phyloP scores from a whole-genome alignment of 2,113 vertebrate genomes.

The Chloropsis hardwickii region DNA sequence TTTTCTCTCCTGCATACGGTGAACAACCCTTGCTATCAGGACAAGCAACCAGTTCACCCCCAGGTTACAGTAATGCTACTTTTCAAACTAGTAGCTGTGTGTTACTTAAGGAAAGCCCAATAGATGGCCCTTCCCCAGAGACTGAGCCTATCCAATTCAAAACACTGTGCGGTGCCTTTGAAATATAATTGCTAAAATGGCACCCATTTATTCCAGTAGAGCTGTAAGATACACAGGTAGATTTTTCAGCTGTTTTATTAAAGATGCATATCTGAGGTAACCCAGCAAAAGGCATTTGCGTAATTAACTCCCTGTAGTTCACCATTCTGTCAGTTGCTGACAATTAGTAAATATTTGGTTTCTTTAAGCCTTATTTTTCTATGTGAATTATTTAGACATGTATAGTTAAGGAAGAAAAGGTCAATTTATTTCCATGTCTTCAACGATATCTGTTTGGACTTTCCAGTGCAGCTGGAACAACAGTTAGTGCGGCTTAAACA shows the following conservation, averaged over 20 bases:
- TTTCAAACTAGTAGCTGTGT: not conserved
- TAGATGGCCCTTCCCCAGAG: not conserved
- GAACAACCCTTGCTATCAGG: not conserved
- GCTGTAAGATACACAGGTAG: not conserved
- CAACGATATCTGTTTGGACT: not conserved
- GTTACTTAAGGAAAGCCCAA: not conserved
- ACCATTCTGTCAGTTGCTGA: not conserved
- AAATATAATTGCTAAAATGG: not conserved
- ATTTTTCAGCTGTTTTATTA: slow-evolving; percentile 28
- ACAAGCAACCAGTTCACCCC: not conserved
- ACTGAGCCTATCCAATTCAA: not conserved
- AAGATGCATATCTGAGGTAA: not conserved
- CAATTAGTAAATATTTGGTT: not conserved
- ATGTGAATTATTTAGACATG: not conserved
- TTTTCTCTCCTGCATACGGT: not conserved
- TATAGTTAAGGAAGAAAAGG: not conserved
- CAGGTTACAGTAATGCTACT: not conserved
- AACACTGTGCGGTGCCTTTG: not conserved
- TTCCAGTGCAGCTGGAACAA: not conserved
- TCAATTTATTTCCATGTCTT: not conserved
- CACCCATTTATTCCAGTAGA: not conserved
- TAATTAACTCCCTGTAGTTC: slow-evolving; percentile 24
- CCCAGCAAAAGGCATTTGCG: not conserved
- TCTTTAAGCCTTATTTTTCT: not conserved
- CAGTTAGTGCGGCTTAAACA: not conserved